Evolutionary conservation across 2,888 invertebrate species (phyloP).

Genomic region (Drosophila anceps): DNA sequence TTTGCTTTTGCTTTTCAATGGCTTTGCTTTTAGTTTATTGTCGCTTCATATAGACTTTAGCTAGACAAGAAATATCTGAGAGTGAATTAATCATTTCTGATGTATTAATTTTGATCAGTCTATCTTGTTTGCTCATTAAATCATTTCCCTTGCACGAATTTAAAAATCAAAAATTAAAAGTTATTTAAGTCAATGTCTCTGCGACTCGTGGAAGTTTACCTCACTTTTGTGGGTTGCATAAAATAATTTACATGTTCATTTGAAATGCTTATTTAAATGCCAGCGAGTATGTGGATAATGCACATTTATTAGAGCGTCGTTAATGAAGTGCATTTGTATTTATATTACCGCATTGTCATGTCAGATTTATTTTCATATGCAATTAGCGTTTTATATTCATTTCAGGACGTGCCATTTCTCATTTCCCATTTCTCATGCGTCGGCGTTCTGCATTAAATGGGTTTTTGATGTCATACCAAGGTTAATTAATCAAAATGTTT

Average conservation of each 20-base stretch:
- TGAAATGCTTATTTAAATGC: conserved; percentile 20
- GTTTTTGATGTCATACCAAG: conserved; percentile 12
- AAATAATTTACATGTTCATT: conserved; percentile 12
- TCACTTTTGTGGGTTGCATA: conserved; percentile 3
- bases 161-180: background rate
- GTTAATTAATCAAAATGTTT: conserved; percentile 43
- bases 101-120: background rate
- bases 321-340: conserved; percentile 41
- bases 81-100: background rate
- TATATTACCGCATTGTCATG: conserved; percentile 38
- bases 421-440: conserved; percentile 21
- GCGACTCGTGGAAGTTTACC: background rate
- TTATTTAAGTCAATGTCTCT: conserved; percentile 2
- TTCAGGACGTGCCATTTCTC: conserved; percentile 24
- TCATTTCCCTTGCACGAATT: background rate
- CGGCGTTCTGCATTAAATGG: conserved; percentile 13
- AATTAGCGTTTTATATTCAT: conserved; percentile 71
- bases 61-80: too few relatives aligned
- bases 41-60: background rate
- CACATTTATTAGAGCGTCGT: conserved; percentile 21
- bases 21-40: background rate
- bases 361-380: conserved; percentile 65
- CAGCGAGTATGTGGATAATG: conserved; percentile 13
- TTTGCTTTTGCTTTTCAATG: background rate
- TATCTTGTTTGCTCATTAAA: background rate